Conservation (phyloP, 1,140 invertebrate species). For the Chionoecetes opilio region DNA sequence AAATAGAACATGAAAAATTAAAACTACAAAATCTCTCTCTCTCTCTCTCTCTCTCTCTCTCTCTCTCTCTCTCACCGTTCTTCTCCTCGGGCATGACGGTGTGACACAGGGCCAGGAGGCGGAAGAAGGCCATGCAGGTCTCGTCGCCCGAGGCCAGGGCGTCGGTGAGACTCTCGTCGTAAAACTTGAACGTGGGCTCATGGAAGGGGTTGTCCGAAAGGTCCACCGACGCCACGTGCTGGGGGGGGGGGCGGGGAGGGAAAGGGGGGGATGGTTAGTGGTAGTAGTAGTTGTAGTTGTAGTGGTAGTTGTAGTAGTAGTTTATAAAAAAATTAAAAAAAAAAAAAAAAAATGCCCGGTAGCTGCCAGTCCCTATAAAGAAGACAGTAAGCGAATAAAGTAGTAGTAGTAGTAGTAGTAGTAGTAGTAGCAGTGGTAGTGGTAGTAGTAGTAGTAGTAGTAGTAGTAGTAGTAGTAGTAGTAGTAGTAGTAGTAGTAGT, state of each 20-base stretch:
- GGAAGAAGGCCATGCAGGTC: slow-evolving; percentile 94
- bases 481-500: neutral
- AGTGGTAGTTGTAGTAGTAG: too few relatives aligned
- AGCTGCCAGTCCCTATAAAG: too few relatives aligned
- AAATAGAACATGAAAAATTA: too few relatives aligned
- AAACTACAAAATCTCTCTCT: too few relatives aligned
- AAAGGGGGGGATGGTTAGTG: neutral
- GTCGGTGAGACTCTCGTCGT: slow-evolving; percentile 93
- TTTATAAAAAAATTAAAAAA: too few relatives aligned
- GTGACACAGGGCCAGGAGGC: slow-evolving; percentile 95
- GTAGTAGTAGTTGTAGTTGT: neutral
- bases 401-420: slow-evolving; percentile 4
- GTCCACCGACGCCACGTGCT: slow-evolving; percentile 92
- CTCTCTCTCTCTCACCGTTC: slow-evolving; percentile 87
- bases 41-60: neutral
- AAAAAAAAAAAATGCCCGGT: too few relatives aligned
- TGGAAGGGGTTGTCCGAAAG: slow-evolving; percentile 97
- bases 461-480: slow-evolving; percentile 30
- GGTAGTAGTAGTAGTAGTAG: slow-evolving; percentile 14
- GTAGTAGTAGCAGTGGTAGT: neutral
- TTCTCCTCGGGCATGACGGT: slow-evolving; percentile 99
- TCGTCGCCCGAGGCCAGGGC: slow-evolving; percentile 90
- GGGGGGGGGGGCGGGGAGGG: slow-evolving; percentile 46
- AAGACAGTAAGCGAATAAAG: neutral
- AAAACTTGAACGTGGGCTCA: slow-evolving; percentile 97